Percentiles rank a stretch among this genome's conserved stretches.
Evolutionary conservation across 2,113 vertebrate genomes (phyloP).

Genomic region (Meleagris gallopavo): DNA sequence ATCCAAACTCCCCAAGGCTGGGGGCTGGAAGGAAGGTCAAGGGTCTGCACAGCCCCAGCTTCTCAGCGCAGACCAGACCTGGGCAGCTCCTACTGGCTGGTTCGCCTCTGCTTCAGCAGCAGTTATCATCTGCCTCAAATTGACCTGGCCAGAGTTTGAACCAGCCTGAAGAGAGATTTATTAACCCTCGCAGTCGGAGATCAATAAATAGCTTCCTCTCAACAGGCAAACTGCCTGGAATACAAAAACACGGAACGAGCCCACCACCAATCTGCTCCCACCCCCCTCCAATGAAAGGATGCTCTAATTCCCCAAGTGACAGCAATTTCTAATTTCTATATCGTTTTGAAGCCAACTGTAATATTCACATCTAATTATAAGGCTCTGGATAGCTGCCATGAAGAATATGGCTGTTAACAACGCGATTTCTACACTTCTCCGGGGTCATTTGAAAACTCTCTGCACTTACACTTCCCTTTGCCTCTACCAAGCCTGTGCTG

Average conservation of each 20-base stretch:
- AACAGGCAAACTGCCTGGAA: constrained; percentile 14
- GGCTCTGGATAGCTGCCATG: neutral
- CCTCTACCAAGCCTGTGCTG: neutral
- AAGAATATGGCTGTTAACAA: constrained; percentile 13
- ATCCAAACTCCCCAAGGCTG: neutral
- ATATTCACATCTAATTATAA: constrained; percentile 32
- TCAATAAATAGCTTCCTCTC: constrained; percentile 52
- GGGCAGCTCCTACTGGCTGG: neutral
- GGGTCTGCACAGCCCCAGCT: rapidly evolving
- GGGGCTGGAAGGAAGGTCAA: neutral
- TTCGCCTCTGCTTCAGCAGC: neutral
- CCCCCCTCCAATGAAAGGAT: neutral
- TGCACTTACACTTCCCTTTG: neutral
- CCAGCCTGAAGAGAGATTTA: constrained; percentile 50
- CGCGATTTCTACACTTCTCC: neutral
- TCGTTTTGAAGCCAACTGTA: neutral
- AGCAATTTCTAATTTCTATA: constrained; percentile 25
- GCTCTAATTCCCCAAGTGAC: constrained; percentile 20
- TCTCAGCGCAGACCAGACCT: neutral
- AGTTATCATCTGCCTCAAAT: constrained; percentile 16
- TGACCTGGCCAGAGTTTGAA: constrained; percentile 46
- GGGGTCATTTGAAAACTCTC: constrained; percentile 2
- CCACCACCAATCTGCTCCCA: neutral
- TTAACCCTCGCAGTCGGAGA: constrained; percentile 42
- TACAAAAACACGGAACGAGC: neutral